Percentiles rank a stretch among this genome's conserved stretches.
Conservation (phyloP, 2,888 invertebrate species). For the Leptura quadrifasciata region DNA sequence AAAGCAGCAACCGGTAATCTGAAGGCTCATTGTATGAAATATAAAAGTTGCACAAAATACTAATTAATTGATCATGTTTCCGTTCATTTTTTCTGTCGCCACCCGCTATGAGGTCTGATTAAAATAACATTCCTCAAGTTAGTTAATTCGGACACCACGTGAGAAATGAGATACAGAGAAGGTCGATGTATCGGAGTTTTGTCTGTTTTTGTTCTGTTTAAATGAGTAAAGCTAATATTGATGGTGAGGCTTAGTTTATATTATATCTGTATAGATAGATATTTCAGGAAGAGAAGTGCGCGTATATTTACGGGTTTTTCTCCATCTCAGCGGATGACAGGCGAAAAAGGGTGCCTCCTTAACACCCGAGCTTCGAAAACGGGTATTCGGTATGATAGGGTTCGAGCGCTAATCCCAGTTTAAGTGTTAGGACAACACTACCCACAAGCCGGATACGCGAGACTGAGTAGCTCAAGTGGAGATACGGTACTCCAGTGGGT, state of each 20-base stretch:
- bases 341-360: no score
- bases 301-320: no score
- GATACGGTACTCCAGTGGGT: no score
- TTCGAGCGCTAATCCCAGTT: no score
- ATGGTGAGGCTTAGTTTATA: background rate
- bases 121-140: conserved; percentile 1
- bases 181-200: conserved; percentile 5
- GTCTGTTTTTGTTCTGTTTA: background rate
- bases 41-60: background rate
- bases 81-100: background rate
- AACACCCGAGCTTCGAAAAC: no score
- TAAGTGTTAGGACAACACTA: no score
- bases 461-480: no score
- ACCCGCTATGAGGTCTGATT: background rate
- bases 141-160: conserved; percentile 5
- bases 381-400: no score
- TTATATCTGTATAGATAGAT: no score
- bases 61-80: conserved; percentile 1
- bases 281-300: no score
- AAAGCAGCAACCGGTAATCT: background rate
- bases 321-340: no score
- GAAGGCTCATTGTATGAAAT: background rate
- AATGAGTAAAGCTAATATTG: background rate
- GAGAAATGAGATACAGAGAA: conserved; percentile 6
- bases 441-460: no score